Percentiles rank a stretch among this genome's conserved stretches.
These are phyloP conservation scores for Dolichomitus sp. DNA, from an alignment of 2,888 invertebrate species.

Conservation along the genomic window DNA sequence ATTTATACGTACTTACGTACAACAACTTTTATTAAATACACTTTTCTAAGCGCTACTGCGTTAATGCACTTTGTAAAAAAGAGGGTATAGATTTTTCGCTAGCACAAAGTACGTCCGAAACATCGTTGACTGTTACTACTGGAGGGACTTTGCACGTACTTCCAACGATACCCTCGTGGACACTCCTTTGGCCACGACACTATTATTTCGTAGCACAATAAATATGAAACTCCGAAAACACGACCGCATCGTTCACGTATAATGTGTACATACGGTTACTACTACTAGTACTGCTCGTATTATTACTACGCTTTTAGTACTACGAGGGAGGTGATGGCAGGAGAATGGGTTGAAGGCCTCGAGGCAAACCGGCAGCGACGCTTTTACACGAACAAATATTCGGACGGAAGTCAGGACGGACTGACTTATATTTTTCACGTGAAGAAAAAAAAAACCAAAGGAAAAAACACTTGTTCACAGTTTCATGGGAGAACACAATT, in stretches of 20 bases:
- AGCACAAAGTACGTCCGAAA: conserved; percentile 49
- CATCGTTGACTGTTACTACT: conserved; percentile 54
- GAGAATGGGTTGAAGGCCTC: conserved; percentile 47
- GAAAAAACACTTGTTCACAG: not conserved
- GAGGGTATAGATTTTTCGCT: not conserved
- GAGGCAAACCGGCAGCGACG: conserved; percentile 48
- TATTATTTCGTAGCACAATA: not conserved
- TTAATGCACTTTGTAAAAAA: conserved; percentile 17
- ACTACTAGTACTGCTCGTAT: not conserved
- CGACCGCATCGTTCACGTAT: conserved; percentile 17
- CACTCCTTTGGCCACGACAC: not conserved
- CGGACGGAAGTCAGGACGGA: conserved; percentile 57
- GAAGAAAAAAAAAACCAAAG: not conserved
- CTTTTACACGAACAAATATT: conserved; percentile 28
- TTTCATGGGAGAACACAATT: not conserved
- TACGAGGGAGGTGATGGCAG: not conserved
- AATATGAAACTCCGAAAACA: conserved; percentile 2
- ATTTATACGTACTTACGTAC: not conserved
- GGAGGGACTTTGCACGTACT: conserved; percentile 1
- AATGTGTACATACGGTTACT: conserved; percentile 30
- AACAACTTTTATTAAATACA: not conserved
- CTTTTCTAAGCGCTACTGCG: not conserved
- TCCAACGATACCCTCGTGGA: not conserved
- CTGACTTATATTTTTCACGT: conserved; percentile 22
- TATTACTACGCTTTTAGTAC: not conserved